phyloP scores from a whole-genome alignment of 2,888 invertebrate genomes.

The Trichogramma evanescens region DNA sequence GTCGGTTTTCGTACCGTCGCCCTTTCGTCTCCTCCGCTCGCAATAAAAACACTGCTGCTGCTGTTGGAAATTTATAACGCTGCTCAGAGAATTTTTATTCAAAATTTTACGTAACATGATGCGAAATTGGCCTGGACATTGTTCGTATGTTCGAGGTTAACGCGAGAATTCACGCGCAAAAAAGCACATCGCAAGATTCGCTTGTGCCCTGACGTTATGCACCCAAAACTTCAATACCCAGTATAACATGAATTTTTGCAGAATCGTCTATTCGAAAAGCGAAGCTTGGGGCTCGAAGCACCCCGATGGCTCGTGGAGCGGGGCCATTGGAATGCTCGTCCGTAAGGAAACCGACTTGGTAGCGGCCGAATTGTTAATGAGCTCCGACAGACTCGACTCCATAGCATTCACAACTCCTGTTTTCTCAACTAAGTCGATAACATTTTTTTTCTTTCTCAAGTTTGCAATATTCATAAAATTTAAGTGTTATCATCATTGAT shows the following conservation, averaged over 20 bases:
- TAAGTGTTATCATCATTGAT: background rate
- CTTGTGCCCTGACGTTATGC: too few species aligned
- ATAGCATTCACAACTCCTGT: slow-evolving; percentile 41
- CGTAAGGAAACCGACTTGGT: slow-evolving; percentile 34
- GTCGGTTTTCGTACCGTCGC: slow-evolving; percentile 36
- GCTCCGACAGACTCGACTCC: slow-evolving; percentile 33
- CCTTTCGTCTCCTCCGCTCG: slow-evolving; percentile 35
- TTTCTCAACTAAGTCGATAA: slow-evolving; percentile 35
- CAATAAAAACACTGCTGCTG: slow-evolving; percentile 20
- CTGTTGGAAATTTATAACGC: too few species aligned
- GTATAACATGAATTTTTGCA: background rate
- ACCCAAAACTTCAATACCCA: too few species aligned
- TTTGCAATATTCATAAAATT: background rate
- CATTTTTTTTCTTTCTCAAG: background rate
- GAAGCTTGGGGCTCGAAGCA: slow-evolving; percentile 31
- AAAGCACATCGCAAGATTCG: too few species aligned
- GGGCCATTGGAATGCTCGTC: slow-evolving; percentile 33
- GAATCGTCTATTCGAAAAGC: slow-evolving; percentile 21
- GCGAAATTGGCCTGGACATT: too few species aligned
- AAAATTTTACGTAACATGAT: too few species aligned
- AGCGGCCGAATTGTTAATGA: slow-evolving; percentile 41
- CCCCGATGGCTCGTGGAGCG: slow-evolving; percentile 39
- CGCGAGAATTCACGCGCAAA: too few species aligned
- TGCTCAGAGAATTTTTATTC: too few species aligned
- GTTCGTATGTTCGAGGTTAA: too few species aligned